Percentiles rank a stretch among this genome's conserved stretches.
Evolutionary conservation across 2,888 invertebrate genomes (phyloP).

Genomic region (Drosophila neonasuta): DNA sequence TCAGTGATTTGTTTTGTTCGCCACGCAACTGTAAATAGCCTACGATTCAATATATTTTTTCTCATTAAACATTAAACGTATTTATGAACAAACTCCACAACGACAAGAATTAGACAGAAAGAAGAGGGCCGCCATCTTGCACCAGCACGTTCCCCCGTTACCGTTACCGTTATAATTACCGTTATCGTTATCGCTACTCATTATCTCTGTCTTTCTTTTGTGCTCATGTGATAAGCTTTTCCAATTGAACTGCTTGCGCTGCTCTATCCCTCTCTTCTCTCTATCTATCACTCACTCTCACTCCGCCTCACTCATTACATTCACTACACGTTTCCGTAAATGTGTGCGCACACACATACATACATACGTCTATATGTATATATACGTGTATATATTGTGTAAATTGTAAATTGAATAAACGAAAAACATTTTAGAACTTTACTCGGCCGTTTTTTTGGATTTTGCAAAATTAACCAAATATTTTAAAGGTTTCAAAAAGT

Average conservation of each 20-base stretch:
- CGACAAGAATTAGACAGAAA: slow-evolving; percentile 24
- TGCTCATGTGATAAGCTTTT: slow-evolving; percentile 73
- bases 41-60: slow-evolving; percentile 58
- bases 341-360: slow-evolving; percentile 39
- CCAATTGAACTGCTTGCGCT: slow-evolving; percentile 57
- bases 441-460: not conserved
- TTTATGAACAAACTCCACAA: slow-evolving; percentile 66
- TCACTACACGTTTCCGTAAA: slow-evolving; percentile 37
- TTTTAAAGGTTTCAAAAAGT: too few species aligned
- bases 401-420: slow-evolving; percentile 50
- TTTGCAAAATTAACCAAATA: too few species aligned
- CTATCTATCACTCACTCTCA: slow-evolving; percentile 38
- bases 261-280: slow-evolving; percentile 38
- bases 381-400: slow-evolving; percentile 56
- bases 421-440: slow-evolving; percentile 40
- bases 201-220: slow-evolving; percentile 37
- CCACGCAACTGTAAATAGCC: slow-evolving; percentile 74
- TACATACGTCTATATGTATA: slow-evolving; percentile 25
- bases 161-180: slow-evolving; percentile 12
- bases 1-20: slow-evolving; percentile 48
- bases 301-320: slow-evolving; percentile 36
- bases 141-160: slow-evolving; percentile 27
- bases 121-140: slow-evolving; percentile 44
- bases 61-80: slow-evolving; percentile 74
- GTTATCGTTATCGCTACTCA: slow-evolving; percentile 20